Percentiles rank a stretch among this genome's conserved stretches.
Evolutionary conservation across 2,888 invertebrate genomes (phyloP).

Genomic region (Neoitamus cyanurus): DNA sequence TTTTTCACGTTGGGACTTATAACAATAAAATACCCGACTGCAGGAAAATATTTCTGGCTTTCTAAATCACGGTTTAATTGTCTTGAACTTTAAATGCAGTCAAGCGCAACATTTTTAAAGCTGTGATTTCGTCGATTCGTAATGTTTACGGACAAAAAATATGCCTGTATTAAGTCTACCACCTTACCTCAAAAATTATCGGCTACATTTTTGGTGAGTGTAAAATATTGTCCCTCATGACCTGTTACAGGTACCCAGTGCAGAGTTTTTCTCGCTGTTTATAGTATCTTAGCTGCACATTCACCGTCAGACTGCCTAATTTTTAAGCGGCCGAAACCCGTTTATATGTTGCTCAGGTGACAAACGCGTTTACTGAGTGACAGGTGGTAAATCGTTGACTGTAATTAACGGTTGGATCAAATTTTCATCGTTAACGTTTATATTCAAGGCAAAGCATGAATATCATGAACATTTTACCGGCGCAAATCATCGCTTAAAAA

Average conservation of each 20-base stretch:
- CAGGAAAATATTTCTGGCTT: no score
- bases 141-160: neutral
- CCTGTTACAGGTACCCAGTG: neutral
- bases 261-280: neutral
- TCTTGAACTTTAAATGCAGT: neutral
- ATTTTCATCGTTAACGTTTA: conserved; percentile 14
- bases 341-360: neutral
- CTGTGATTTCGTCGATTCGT: neutral
- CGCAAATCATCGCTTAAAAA: neutral
- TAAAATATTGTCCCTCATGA: neutral
- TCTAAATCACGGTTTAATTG: neutral
- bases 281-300: neutral
- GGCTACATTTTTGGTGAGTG: neutral
- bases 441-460: neutral
- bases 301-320: neutral
- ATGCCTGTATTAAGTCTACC: neutral
- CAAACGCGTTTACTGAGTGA: conserved; percentile 30
- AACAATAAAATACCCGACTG: no score
- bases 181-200: neutral
- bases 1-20: no score
- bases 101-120: neutral
- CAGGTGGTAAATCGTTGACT: conserved; percentile 1
- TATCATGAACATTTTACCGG: neutral
- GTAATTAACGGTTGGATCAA: conserved; percentile 12
- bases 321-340: neutral